Evolutionary conservation across 2,113 vertebrate genomes (phyloP), one percentile per base, ranked within the genome.

Genomic region (Hydrochoerus hydrochaeris): DNA sequence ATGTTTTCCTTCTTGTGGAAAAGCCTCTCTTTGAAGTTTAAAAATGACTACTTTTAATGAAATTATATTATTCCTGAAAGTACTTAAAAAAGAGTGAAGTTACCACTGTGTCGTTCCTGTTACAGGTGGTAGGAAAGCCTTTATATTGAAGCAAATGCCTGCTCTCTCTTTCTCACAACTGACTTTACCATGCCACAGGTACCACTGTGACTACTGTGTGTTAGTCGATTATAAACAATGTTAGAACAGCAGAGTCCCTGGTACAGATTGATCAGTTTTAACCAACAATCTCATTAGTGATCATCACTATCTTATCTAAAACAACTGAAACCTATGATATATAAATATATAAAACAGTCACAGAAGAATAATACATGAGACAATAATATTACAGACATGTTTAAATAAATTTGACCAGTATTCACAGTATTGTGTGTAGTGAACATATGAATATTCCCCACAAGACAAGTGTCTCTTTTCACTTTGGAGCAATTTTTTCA

Each of bases 61-160:
- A 98, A 28, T 98, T 94, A 54, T 92, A 22, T 97, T 95, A 44
- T 91, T 97, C 44, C 95, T 98, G 96, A 97, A 97, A 96, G 87
- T 91, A 75, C 17, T 92, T 26, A 0, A 44, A 93, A 80, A 85
- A 97, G 89, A 97, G 57, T 88, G 65, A 41, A 63, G 88, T 97
- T 94, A 95, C 8, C 0, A 4, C 32, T 88, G 44, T 78, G 95
- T 97, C 65, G 3, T 92, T 97, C 88, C 20, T 81, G 94, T 97
- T 97, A 52, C 86, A 97, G 90, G 44, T 5, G 49, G 82, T 49
- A 94, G 95, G 82, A 97, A 75, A 96, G 89, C 69, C 41, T 97
- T 82, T 94, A 0, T 88, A 91, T 85, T 94, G 16, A 28, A 75
- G 94, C 96, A 81, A 94, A 92, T 13, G 82, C 38, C 86, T 71